These are phyloP conservation scores for Himalopsyche japonica DNA, from an alignment of 2,888 invertebrate species.

Conservation along the genomic window DNA sequence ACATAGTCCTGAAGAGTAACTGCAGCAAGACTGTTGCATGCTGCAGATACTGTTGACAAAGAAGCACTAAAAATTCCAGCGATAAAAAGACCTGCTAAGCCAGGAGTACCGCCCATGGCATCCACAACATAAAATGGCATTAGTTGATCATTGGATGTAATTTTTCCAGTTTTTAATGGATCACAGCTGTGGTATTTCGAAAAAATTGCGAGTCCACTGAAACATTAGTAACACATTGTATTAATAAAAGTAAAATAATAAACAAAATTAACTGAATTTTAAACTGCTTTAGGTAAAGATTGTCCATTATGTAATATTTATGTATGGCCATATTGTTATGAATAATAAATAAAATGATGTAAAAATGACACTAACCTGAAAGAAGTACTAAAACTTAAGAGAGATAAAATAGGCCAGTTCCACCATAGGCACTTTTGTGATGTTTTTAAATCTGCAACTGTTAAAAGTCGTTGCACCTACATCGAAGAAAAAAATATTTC, in stretches of 20 bases:
- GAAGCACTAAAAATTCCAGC: conserved; percentile 92
- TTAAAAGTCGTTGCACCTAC: conserved; percentile 70
- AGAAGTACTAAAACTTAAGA: conserved; percentile 74
- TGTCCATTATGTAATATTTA: too few species aligned
- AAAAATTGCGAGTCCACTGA: conserved; percentile 82
- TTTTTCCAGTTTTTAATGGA: conserved; percentile 67
- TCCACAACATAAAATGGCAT: conserved; percentile 81
- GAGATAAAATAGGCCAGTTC: conserved; percentile 77
- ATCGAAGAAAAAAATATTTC: conserved; percentile 5
- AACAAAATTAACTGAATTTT: too few species aligned
- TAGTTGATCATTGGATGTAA: conserved; percentile 72
- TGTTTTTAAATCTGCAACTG: conserved; percentile 69
- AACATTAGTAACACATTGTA: conserved; percentile 40
- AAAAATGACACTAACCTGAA: conserved; percentile 53
- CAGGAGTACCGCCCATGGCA: conserved; percentile 72
- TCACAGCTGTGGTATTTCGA: conserved; percentile 83
- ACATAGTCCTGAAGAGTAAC: conserved; percentile 89
- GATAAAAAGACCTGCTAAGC: conserved; percentile 85
- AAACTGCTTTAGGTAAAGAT: too few species aligned
- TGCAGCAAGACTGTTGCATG: conserved; percentile 87
- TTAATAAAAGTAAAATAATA: not conserved
- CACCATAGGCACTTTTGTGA: conserved; percentile 77
- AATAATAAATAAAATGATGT: conserved; percentile 45
- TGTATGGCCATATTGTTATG: not conserved
- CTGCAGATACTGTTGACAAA: conserved; percentile 88